These are phyloP conservation scores for Plagodis dolabraria DNA, from an alignment of 2,888 invertebrate species.

Conservation along the genomic window DNA sequence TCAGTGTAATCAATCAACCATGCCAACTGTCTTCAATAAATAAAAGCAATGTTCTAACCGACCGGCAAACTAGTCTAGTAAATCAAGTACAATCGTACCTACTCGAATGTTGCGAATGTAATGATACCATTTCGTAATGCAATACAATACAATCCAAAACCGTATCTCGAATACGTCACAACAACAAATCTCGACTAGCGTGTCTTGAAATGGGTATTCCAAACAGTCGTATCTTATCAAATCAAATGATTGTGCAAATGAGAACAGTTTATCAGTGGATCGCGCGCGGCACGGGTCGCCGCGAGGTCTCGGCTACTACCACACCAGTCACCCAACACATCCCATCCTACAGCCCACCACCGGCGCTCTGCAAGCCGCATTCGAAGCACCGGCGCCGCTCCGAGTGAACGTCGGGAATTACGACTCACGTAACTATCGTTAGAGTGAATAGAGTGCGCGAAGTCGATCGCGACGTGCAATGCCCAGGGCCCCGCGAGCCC, in stretches of 20 bases:
- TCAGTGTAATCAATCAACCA: slow-evolving; percentile 36
- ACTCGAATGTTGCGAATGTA: slow-evolving; percentile 46
- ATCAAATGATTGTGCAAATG: slow-evolving; percentile 77
- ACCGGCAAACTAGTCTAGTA: slow-evolving; percentile 38
- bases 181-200: slow-evolving; percentile 76
- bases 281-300: slow-evolving; percentile 57
- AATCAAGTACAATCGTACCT: slow-evolving; percentile 43
- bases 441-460: slow-evolving; percentile 79
- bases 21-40: slow-evolving; percentile 44
- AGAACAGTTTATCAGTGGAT: slow-evolving; percentile 70
- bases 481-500: slow-evolving; percentile 72
- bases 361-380: slow-evolving; percentile 71
- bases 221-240: slow-evolving; percentile 78
- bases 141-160: slow-evolving; percentile 30
- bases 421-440: slow-evolving; percentile 79
- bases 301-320: slow-evolving; percentile 55
- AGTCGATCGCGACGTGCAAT: slow-evolving; percentile 79
- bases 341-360: slow-evolving; percentile 56
- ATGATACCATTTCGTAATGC: slow-evolving; percentile 26
- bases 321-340: background rate
- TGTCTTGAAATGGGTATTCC: slow-evolving; percentile 69
- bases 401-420: slow-evolving; percentile 78
- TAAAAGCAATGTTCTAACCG: slow-evolving; percentile 48
- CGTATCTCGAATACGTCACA: slow-evolving; percentile 62
- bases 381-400: slow-evolving; percentile 70